Percentiles rank a stretch among this genome's conserved stretches.
Conservation (phyloP, 92 coral and sea anemone genomes). For the Bergia puertoricense region DNA sequence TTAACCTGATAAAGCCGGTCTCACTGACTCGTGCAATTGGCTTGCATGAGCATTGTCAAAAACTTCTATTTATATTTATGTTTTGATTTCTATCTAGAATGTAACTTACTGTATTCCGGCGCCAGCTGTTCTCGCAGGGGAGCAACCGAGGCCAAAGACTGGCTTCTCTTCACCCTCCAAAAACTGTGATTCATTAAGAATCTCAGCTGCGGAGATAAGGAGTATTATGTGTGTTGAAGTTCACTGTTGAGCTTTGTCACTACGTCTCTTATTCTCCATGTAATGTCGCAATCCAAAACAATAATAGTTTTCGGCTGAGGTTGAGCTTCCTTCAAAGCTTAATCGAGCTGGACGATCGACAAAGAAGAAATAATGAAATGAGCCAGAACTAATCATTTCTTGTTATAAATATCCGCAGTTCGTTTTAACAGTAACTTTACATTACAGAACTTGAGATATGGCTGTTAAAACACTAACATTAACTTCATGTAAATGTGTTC, state of each 20-base stretch:
- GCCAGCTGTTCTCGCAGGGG: neutral
- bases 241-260: neutral
- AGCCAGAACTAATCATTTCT: neutral
- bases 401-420: neutral
- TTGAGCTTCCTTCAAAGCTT: neutral
- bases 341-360: neutral
- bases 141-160: neutral
- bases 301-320: neutral
- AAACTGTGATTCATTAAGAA: constrained; percentile 23
- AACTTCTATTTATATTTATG: neutral
- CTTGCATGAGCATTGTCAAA: neutral
- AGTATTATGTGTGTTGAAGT: neutral
- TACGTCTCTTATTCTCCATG: neutral
- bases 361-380: neutral
- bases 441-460: neutral
- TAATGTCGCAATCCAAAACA: constrained; percentile 21
- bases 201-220: neutral
- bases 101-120: neutral
- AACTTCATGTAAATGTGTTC: constrained; percentile 21
- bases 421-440: neutral
- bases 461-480: constrained; percentile 5
- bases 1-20: neutral
- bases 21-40: neutral
- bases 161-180: constrained; percentile 19
- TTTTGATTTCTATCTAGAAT: neutral